Conservation (phyloP, 2,797 vertebrate species). For the Corythornis leucogaster region DNA sequence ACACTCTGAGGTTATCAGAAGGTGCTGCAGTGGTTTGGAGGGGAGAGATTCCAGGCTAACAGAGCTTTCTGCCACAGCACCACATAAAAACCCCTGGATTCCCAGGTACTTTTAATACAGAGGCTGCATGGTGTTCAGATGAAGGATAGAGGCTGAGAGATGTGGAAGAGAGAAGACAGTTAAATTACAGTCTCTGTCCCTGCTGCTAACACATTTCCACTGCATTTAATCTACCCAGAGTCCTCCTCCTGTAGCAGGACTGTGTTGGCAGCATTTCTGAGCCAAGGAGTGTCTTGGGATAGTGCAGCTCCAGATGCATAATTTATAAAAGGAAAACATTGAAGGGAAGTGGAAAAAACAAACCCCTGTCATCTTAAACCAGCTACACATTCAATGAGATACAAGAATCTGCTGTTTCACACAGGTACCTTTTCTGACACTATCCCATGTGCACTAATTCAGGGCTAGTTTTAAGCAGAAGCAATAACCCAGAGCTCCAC, state of each 20-base stretch:
- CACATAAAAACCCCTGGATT: not conserved
- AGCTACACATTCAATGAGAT: not conserved
- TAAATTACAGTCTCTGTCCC: not conserved
- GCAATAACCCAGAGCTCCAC: not conserved
- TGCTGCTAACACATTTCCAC: not conserved
- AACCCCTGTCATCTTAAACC: not conserved
- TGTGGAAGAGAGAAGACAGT: constrained; percentile 9
- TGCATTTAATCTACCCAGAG: not conserved
- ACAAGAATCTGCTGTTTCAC: not conserved
- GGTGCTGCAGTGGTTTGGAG: not conserved
- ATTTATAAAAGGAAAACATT: constrained; percentile 42
- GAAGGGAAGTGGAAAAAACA: not conserved
- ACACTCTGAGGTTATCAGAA: not conserved
- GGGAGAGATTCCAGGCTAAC: not conserved
- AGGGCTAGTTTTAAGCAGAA: not conserved
- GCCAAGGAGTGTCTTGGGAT: not conserved
- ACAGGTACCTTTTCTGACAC: not conserved
- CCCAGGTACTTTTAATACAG: not conserved
- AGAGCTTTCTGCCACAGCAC: not conserved
- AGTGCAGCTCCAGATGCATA: constrained; percentile 42
- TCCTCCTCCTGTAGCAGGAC: not conserved
- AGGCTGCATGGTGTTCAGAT: not conserved
- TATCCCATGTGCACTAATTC: not conserved
- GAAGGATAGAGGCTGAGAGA: not conserved
- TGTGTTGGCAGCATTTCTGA: not conserved